A percentile compares a stretch with the other conserved stretches of the same genome.
Conservation (phyloP, 2,797 vertebrate genomes). For the Lophotriccus pileatus region DNA sequence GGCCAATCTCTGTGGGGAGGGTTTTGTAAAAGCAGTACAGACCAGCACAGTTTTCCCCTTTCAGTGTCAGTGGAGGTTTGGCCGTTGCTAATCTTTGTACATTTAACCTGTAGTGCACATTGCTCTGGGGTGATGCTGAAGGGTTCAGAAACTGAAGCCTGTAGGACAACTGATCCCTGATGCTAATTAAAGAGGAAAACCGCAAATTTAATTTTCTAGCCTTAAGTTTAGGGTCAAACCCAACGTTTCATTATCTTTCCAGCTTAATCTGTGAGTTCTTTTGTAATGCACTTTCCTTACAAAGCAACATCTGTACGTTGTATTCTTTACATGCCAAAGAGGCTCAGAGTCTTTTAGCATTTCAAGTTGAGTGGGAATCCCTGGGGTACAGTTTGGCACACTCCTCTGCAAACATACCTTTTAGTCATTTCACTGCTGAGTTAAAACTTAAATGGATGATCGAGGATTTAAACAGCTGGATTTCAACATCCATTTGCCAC, state of each 20-base stretch:
- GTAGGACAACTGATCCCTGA: not conserved
- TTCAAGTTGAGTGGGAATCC: not conserved
- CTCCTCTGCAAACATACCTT: conserved; percentile 28
- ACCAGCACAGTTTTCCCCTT: not conserved
- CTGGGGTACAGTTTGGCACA: conserved; percentile 3
- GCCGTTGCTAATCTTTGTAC: not conserved
- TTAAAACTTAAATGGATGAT: not conserved
- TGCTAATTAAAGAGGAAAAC: not conserved
- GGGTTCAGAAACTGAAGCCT: not conserved
- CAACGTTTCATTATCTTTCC: not conserved
- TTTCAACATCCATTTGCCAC: conserved; percentile 3
- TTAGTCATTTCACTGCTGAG: not conserved
- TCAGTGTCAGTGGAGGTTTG: not conserved
- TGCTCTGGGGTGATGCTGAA: not conserved
- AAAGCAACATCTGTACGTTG: not conserved
- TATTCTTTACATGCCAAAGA: not conserved
- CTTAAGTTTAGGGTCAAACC: not conserved
- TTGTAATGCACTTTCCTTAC: not conserved
- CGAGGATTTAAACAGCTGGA: not conserved
- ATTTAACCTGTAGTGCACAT: not conserved
- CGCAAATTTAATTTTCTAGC: not conserved
- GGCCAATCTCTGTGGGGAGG: not conserved
- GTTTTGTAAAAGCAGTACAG: not conserved
- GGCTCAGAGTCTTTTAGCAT: not conserved
- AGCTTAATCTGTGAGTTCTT: not conserved